Conservation (phyloP, 1,140 invertebrate species). For the Drosophila burlai region DNA sequence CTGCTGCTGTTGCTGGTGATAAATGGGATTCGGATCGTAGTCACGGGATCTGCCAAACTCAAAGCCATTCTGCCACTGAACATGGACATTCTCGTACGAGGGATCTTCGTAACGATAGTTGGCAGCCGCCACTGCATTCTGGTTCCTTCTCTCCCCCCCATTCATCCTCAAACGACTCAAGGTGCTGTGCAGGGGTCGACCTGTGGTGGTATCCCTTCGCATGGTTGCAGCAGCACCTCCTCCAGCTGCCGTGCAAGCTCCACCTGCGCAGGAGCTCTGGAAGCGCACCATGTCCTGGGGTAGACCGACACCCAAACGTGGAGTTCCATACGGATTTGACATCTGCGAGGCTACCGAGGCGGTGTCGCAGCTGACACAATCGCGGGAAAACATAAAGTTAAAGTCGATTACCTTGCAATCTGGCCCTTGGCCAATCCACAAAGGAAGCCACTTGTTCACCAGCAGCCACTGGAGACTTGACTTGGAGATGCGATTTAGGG, state of each 20-base stretch:
- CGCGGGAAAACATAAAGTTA: conserved; percentile 85
- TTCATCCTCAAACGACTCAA: conserved; percentile 63
- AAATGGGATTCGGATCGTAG: conserved; percentile 64
- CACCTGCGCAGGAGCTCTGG: conserved; percentile 51
- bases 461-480: conserved; percentile 87
- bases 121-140: conserved; percentile 36
- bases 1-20: conserved; percentile 7
- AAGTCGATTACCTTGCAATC: conserved; percentile 87
- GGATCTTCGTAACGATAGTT: conserved; percentile 77
- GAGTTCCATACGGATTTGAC: conserved; percentile 79
- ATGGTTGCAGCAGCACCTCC: conserved; percentile 27
- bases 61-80: conserved; percentile 84
- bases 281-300: conserved; percentile 82
- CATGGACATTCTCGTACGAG: conserved; percentile 83
- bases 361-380: conserved; percentile 80
- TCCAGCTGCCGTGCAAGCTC: conserved; percentile 29
- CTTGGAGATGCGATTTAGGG: conserved; percentile 86
- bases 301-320: conserved; percentile 60
- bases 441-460: conserved; percentile 87
- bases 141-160: conserved; percentile 46
- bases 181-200: conserved; percentile 75
- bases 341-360: conserved; percentile 70
- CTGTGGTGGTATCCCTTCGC: conserved; percentile 36
- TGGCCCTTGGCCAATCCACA: conserved; percentile 87
- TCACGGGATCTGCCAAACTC: conserved; percentile 81